Percentiles rank a stretch among this genome's conserved stretches.
phyloP scores from a whole-genome alignment of 1,140 invertebrate species.

The Dolichoris vasculosae region DNA sequence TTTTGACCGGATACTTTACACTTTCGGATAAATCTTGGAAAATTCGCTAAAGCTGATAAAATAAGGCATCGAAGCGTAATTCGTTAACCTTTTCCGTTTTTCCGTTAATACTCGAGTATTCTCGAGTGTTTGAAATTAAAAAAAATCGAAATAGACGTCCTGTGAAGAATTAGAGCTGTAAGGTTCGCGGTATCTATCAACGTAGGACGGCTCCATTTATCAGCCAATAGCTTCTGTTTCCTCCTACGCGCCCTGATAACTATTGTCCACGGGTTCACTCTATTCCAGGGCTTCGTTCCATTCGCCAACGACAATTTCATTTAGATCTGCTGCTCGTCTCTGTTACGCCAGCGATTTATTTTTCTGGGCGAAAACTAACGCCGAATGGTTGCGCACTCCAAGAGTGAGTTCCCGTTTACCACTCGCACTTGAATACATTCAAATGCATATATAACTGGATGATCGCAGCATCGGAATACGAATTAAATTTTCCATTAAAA shows the following conservation, averaged over 20 bases:
- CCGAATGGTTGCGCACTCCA: conserved; percentile 49
- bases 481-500: conserved; percentile 54
- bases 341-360: conserved; percentile 61
- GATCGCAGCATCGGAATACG: conserved; percentile 14
- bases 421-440: conserved; percentile 31
- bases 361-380: conserved; percentile 64
- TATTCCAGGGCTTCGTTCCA: not conserved
- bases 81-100: conserved; percentile 7
- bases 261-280: conserved; percentile 57
- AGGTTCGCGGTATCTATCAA: conserved; percentile 67
- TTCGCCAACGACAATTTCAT: conserved; percentile 35
- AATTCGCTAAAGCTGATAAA: not conserved
- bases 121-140: conserved; percentile 33
- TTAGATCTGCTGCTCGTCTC: not conserved
- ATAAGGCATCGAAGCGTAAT: not conserved
- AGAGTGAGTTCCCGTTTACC: conserved; percentile 47
- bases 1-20: not conserved
- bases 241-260: conserved; percentile 50
- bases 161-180: conserved; percentile 65
- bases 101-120: not conserved
- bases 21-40: not conserved
- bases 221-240: conserved; percentile 58
- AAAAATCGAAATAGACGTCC: conserved; percentile 58
- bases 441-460: not conserved
- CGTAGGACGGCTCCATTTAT: conserved; percentile 64